Evolutionary conservation across 2,888 invertebrate species (phyloP).

Genomic region (Scrobipalpa costella): DNA sequence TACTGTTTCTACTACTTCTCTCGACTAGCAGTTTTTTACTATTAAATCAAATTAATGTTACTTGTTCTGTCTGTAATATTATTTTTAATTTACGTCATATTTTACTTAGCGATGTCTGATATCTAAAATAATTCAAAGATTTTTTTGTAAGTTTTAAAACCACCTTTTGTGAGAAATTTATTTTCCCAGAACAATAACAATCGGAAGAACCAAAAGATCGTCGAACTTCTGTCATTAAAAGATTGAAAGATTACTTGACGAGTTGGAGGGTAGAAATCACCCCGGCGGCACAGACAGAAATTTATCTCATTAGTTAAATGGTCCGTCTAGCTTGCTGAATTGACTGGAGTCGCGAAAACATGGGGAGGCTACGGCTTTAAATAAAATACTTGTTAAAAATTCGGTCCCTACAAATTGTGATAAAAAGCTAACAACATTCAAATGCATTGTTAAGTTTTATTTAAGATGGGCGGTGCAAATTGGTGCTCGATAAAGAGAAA

Average conservation of each 20-base stretch:
- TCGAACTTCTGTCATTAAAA: conserved; percentile 74
- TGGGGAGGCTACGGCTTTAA: conserved; percentile 22
- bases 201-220: conserved; percentile 52
- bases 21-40: too few species aligned
- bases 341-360: conserved; percentile 45
- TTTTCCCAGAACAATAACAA: conserved; percentile 39
- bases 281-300: conserved; percentile 50
- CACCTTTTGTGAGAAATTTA: background rate
- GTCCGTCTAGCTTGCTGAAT: conserved; percentile 57
- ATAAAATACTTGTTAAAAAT: conserved; percentile 23
- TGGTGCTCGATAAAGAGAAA: background rate
- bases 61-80: too few species aligned
- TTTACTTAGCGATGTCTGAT: background rate
- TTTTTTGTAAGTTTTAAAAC: too few species aligned
- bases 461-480: background rate
- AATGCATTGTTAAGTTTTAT: conserved; percentile 8
- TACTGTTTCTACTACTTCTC: too few species aligned
- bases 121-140: too few species aligned
- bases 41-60: too few species aligned
- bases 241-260: conserved; percentile 76
- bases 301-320: conserved; percentile 80
- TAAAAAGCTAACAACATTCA: conserved; percentile 1
- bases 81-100: too few species aligned
- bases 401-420: conserved; percentile 7
- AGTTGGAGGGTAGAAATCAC: conserved; percentile 65